Evolutionary conservation across 2,797 vertebrate genomes (phyloP).

Genomic region (Naso thynnoides): DNA sequence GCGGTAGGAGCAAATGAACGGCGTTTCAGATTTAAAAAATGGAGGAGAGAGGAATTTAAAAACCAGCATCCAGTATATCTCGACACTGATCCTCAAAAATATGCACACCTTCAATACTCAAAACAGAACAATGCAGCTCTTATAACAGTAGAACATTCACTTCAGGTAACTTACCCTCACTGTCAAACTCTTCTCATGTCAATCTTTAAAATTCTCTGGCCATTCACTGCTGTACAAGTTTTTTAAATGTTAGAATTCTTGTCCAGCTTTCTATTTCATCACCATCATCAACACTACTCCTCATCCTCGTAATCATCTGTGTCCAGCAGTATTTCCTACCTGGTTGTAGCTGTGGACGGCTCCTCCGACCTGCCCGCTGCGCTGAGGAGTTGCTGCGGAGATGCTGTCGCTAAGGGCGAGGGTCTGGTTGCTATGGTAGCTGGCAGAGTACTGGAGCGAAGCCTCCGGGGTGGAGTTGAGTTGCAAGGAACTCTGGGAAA

Average conservation of each 20-base stretch:
- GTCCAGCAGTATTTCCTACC: constrained; percentile 83
- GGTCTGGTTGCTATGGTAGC: constrained; percentile 99
- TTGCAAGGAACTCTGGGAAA: constrained; percentile 98
- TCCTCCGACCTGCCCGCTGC: constrained; percentile 91
- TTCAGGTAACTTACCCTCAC: constrained; percentile 11
- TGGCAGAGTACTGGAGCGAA: constrained; percentile 98
- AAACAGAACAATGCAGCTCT: neutral
- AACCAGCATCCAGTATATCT: neutral
- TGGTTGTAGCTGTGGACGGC: constrained; percentile 96
- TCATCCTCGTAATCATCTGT: constrained; percentile 1
- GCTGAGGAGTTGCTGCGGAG: constrained; percentile 87
- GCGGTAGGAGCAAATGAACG: constrained; percentile 2
- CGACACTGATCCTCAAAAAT: neutral
- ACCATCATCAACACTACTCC: constrained; percentile 1
- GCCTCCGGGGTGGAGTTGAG: constrained; percentile 98
- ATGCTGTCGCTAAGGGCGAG: constrained; percentile 93
- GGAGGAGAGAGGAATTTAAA: constrained; percentile 12
- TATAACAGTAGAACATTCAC: constrained; percentile 5
- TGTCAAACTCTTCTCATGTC: constrained; percentile 15
- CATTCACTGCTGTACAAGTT: constrained; percentile 17
- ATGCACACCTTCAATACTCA: neutral
- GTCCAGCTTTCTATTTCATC: neutral
- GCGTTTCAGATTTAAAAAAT: neutral
- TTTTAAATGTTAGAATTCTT: neutral
- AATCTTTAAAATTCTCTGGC: neutral